Evolutionary conservation across 2,113 vertebrate species (phyloP).

Genomic region (Ivindomyrus marchei): DNA sequence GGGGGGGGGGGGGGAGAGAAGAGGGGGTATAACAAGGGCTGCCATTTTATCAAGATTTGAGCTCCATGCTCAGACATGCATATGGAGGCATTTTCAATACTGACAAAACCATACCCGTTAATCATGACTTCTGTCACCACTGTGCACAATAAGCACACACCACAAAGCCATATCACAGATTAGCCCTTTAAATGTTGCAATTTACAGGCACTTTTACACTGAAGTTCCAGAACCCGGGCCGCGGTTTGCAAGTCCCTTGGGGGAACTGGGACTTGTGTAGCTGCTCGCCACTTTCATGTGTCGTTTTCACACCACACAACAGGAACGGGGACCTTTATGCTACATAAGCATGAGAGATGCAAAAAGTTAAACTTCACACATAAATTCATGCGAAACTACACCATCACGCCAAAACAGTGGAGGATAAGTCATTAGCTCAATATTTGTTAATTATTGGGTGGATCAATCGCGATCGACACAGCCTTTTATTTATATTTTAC

Average conservation of each 20-base stretch:
- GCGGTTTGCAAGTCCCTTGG: neutral
- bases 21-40: neutral
- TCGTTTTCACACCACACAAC: neutral
- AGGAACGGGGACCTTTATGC: neutral
- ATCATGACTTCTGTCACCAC: neutral
- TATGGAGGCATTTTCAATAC: neutral
- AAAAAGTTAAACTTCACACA: neutral
- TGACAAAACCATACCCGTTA: neutral
- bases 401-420: neutral
- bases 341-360: neutral
- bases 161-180: neutral
- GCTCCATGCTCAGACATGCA: neutral
- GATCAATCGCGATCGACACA: neutral
- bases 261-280: neutral
- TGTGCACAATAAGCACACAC: neutral
- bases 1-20: neutral
- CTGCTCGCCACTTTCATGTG: neutral
- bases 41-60: neutral
- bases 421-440: neutral
- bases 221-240: neutral
- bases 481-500: neutral
- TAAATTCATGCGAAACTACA: neutral
- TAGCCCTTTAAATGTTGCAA: constrained; percentile 21
- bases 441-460: neutral
- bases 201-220: constrained; percentile 13